Evolutionary conservation across 2,797 vertebrate species (phyloP), one percentile per base, ranked within the genome.

Genomic region (Lepilemur ruficaudatus): DNA sequence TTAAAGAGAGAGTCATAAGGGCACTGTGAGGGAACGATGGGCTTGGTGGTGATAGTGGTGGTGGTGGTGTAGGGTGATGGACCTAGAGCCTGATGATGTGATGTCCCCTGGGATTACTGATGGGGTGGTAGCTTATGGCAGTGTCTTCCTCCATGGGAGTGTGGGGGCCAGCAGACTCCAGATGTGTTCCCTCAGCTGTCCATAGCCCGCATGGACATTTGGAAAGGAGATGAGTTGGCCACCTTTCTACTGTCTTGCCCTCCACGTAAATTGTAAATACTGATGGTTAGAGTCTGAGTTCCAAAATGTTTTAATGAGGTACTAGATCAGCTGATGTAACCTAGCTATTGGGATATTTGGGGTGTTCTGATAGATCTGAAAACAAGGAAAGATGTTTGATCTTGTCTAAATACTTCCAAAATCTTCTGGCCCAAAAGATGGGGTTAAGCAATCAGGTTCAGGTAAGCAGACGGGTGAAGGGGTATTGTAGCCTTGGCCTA

Each of bases 11-110:
- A 32, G 11, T 32, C 35, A 41, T 20, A 50, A 67, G 41, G 23
- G n/a, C 43, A 14, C 23, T 20, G n/a, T n/a, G 43, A 13, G 38
- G 23, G 10, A 8, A 59, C 41, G 57, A 28, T 32, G 14, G 5
- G 14, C 8, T 38, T 38, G 17, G 9, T 11, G 17, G 50, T 52
- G 11, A 25, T 25, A 13, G 4, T 10, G 20, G 75, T 11, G 15
- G n/a, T n/a, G n/a, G n/a, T n/a, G n/a, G n/a, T n/a, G 17, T 12
- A 8, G 5, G 12, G 25, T 30, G 23, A 63, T 2, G 5, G 22
- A 52, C 1, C 4, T 0, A 0, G 38, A 28, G 10, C 1, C 1
- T 1, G 2, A 48, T 41, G 17, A 89, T 32, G 35, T 0, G 14
- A 8, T 50, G 22, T 3, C 25, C 5, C 8, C 25, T 52, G 43